phyloP scores from a whole-genome alignment of 2,888 invertebrate species.

The Eupsilia transversa region DNA sequence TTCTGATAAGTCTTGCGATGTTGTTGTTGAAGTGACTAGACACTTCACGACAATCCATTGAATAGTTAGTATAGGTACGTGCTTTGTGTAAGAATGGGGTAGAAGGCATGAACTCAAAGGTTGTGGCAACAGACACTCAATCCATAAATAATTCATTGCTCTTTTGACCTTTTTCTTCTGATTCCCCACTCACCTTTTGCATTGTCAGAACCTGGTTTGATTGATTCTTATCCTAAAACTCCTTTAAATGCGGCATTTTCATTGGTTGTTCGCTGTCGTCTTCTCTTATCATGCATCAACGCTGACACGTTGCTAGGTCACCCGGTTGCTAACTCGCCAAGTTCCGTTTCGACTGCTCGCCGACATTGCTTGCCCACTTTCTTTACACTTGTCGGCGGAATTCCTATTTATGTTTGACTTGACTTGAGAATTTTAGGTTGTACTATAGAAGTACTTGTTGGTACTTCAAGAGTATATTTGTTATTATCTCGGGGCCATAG shows the following conservation, averaged over 20 bases:
- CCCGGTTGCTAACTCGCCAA: conserved; percentile 55
- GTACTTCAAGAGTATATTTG: conserved; percentile 49
- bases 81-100: conserved; percentile 9
- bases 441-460: conserved; percentile 1
- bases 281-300: conserved; percentile 55
- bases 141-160: neutral
- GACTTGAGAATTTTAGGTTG: conserved; percentile 7
- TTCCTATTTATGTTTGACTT: conserved; percentile 37
- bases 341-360: conserved; percentile 57
- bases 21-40: conserved; percentile 31
- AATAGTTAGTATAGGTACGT: neutral
- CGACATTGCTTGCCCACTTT: conserved; percentile 61
- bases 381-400: conserved; percentile 57
- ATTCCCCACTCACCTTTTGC: neutral
- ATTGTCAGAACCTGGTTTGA: neutral
- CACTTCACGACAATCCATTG: conserved; percentile 23
- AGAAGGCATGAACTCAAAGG: neutral
- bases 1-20: conserved; percentile 28
- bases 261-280: conserved; percentile 18
- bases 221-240: conserved; percentile 20
- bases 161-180: neutral
- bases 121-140: neutral
- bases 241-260: conserved; percentile 5
- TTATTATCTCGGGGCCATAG: conserved; percentile 53
- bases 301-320: conserved; percentile 65